Evolutionary conservation across 1,140 invertebrate genomes (phyloP), one percentile per base, ranked within the genome.

Genomic region (Heliconius eleuchia): DNA sequence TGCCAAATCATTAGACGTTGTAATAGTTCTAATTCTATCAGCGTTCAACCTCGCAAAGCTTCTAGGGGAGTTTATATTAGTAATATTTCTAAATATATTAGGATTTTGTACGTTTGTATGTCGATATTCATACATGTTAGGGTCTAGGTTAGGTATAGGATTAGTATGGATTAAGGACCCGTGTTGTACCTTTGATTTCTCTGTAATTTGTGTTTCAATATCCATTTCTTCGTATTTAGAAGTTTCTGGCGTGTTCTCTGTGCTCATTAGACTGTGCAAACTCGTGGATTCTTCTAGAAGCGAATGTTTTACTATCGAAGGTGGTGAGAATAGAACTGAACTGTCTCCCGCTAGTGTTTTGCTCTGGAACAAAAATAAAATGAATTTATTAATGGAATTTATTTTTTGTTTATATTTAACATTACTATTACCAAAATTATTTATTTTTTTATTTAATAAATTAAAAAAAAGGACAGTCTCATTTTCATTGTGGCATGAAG

Each of bases 251-350:
- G 94, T 95, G 84, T 89, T 91, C n/a, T 95, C 94, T 0, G 89
- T 81, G 82, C 92, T 94, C 80, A 94, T 86, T 2, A 95, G 85
- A 76, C 93, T 94, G 83, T 94, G 91, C 16, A 95, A 86, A 42
- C 94, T 95, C 1, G 93, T 95, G 23, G 94, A 95, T 60, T 95
- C 94, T 83, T 95, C 94, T 71, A 94, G 89, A 55, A 96, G 92
- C 0, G 96, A 95, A 77, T 96, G 95, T 87, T 96, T 96, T 79
- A 96, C 95, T 86, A 98, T 97, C 6, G 97, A 98, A 16, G 97
- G 97, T 2, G 98, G 97, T 2, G 98, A 98, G 87, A 98, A 98
- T 79, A 98, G 92, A 18, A 97, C 96, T 9, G 97, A 98, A 42
- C 96, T 96, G 85, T 98, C 97, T 23, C 96, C 96, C 18, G 96